Evolutionary conservation across 2,113 vertebrate genomes (phyloP).

Genomic region (Vicugna pacos): DNA sequence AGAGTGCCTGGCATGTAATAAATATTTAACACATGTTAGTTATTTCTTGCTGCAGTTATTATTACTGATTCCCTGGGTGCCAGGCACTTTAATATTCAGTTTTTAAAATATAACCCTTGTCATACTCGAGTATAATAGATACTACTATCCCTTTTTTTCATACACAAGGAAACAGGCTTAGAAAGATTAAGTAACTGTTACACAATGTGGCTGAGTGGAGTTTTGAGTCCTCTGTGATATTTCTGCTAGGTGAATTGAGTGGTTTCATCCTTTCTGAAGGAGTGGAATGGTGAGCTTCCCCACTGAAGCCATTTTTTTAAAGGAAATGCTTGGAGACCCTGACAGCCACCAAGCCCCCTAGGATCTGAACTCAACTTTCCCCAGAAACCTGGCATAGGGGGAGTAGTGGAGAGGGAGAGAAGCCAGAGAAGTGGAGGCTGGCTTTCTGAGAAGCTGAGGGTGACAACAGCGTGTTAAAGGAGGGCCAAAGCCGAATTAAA

Average conservation of each 20-base stretch:
- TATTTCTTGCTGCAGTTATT: conserved; percentile 23
- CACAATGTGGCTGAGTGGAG: background rate
- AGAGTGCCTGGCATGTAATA: background rate
- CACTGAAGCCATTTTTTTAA: background rate
- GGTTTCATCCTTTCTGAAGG: background rate
- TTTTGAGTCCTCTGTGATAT: background rate
- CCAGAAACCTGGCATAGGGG: background rate
- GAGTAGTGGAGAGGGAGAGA: no score
- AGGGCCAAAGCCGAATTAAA: conserved; percentile 44
- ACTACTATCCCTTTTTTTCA: background rate
- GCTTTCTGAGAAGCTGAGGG: background rate
- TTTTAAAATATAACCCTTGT: conserved; percentile 19
- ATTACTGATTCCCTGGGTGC: background rate
- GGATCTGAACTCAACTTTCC: background rate
- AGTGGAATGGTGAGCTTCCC: background rate
- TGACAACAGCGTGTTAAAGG: background rate
- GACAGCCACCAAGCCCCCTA: background rate
- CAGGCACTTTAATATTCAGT: background rate
- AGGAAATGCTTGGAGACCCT: background rate
- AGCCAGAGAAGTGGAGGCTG: background rate
- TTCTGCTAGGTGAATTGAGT: background rate
- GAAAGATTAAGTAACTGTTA: conserved; percentile 18
- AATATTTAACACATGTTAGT: background rate
- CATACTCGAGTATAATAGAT: background rate
- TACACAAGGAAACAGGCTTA: background rate